phyloP scores from a whole-genome alignment of 2,888 invertebrate genomes.

The Oxystoma pomonae region DNA sequence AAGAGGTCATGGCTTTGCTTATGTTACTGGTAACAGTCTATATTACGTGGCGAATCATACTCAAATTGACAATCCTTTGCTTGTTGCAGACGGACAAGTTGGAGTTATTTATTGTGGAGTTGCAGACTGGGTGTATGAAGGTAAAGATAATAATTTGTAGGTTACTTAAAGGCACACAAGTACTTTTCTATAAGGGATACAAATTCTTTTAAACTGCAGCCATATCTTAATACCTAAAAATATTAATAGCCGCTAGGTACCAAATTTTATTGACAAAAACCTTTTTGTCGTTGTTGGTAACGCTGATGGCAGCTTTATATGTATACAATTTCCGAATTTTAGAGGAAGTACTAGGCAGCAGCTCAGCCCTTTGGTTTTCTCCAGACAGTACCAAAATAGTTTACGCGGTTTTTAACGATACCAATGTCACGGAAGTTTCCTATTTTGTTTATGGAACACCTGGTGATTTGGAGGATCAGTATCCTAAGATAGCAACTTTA shows the following conservation, averaged over 20 bases:
- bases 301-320: neutral
- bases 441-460: conserved; percentile 66
- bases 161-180: too few relatives aligned
- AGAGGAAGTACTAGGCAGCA: conserved; percentile 86
- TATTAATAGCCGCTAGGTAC: neutral
- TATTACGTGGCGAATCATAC: conserved; percentile 51
- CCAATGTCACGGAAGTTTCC: conserved; percentile 58
- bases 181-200: too few relatives aligned
- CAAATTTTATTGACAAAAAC: conserved; percentile 2
- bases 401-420: conserved; percentile 80
- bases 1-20: conserved; percentile 53
- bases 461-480: conserved; percentile 56
- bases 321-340: conserved; percentile 40
- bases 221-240: neutral
- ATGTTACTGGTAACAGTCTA: conserved; percentile 66
- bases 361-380: conserved; percentile 88
- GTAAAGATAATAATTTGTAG: too few relatives aligned
- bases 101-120: conserved; percentile 71
- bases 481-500: conserved; percentile 61
- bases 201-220: too few relatives aligned
- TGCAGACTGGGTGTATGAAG: conserved; percentile 93
- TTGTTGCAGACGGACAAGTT: conserved; percentile 48
- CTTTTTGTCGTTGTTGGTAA: neutral
- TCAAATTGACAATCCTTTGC: conserved; percentile 36
- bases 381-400: conserved; percentile 72